Evolutionary conservation across 2,797 vertebrate genomes (phyloP), one percentile per base, ranked within the genome.

Genomic region (Sebastiscus tertius): DNA sequence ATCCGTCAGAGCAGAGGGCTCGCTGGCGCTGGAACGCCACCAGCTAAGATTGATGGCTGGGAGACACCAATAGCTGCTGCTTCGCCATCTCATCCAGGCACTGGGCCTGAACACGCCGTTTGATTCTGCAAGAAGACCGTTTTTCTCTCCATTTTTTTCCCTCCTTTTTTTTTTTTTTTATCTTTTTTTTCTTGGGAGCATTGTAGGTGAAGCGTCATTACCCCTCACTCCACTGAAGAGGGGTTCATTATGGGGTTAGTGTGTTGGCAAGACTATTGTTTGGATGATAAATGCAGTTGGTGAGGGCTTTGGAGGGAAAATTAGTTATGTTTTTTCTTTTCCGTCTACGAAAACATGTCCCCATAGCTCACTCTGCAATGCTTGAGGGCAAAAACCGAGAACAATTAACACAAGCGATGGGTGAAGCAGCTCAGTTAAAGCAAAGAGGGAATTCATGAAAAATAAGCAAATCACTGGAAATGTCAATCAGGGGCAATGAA

Each of bases 131-230:
- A 29, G 75, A 88, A 85, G 80, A 89, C 87, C 71, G 89, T 91
- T 91, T 90, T 90, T 90, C 85, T 87, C 80, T 77, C 77, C 70
- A 65, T 85, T 85, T 89, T 72, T 22, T 13, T 29, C 34, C n/a
- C 13, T 13, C 22, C 52, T 11, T 42, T 54, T 71, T 67, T 82
- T 11, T 42, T 54, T 71, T 67, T 82, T 46, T 46, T 1, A 79
- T 60, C 75, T 34, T 84, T 88, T 88, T 89, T 90, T 72, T 54
- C 86, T 89, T 86, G 69, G 83, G 87, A 91, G 92, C 90, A 87
- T 97, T 97, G 97, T 96, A 97, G 97, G 97, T 96, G 96, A 95
- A 98, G 98, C 98, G 96, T 98, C 98, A 99, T 99, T 99, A 99
- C 97, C 97, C 97, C 97, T 97, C 97, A 98, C 97, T 98, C 96